Evolutionary conservation across 2,113 vertebrate species (phyloP).

Genomic region (Nesoenas mayeri): DNA sequence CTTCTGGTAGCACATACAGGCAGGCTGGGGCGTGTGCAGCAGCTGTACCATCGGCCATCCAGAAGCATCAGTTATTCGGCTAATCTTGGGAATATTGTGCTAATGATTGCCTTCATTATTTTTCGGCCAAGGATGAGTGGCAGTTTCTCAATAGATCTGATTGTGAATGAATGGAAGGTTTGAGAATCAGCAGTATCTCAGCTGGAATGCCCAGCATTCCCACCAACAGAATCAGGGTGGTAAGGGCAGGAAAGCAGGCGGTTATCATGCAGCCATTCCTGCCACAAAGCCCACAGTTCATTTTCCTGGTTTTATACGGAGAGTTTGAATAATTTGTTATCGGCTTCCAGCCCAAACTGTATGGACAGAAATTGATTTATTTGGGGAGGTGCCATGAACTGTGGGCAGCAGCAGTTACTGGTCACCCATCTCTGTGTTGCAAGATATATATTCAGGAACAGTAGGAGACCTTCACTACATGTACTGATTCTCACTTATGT

Average conservation of each 20-base stretch:
- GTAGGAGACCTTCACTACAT: not conserved
- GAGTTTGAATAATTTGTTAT: not conserved
- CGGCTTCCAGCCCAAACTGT: not conserved
- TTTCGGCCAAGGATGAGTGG: not conserved
- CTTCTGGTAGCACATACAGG: not conserved
- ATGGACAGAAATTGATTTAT: not conserved
- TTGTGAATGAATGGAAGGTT: not conserved
- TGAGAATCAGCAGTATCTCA: not conserved
- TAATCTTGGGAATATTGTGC: not conserved
- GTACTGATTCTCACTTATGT: not conserved
- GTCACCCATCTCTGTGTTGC: not conserved
- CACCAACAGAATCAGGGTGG: not conserved
- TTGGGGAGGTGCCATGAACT: not conserved
- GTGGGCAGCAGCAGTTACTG: not conserved
- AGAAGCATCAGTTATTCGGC: not conserved
- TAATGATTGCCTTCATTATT: constrained; percentile 30
- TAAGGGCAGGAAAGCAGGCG: not conserved
- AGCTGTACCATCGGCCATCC: not conserved
- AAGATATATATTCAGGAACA: not conserved
- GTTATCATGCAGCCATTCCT: not conserved
- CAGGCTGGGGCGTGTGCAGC: not conserved
- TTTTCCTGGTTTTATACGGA: not conserved
- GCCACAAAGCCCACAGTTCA: not conserved
- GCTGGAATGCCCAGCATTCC: not conserved
- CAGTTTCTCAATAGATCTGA: constrained; percentile 2